These are phyloP conservation scores for Polydrusus pterygomalis DNA, from an alignment of 2,888 invertebrate genomes.

Conservation along the genomic window DNA sequence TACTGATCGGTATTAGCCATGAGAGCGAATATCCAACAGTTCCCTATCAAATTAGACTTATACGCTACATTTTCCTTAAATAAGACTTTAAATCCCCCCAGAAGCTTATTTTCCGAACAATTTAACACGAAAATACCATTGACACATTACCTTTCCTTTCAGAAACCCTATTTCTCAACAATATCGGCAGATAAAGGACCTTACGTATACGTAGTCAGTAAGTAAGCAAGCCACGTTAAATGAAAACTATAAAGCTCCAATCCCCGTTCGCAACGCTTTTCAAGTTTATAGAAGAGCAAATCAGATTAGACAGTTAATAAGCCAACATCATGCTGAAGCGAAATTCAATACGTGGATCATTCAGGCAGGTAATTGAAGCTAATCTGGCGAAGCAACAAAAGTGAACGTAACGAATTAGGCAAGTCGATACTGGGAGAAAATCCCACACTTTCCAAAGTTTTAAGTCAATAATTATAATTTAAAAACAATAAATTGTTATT, in stretches of 20 bases:
- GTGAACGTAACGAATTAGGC: constrained; percentile 43
- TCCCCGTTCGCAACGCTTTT: constrained; percentile 50
- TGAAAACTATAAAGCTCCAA: constrained; percentile 45
- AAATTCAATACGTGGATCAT: constrained; percentile 51
- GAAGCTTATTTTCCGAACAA: constrained; percentile 34
- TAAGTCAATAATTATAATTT: constrained; percentile 20
- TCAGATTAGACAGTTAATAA: constrained; percentile 55
- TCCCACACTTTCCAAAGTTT: background rate
- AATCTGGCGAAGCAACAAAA: constrained; percentile 53
- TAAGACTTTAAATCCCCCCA: constrained; percentile 23
- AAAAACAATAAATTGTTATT: constrained; percentile 6
- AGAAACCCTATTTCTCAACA: constrained; percentile 51
- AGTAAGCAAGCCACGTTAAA: constrained; percentile 46
- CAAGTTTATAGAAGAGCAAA: constrained; percentile 53
- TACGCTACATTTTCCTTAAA: constrained; percentile 2
- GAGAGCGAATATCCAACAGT: too few species aligned
- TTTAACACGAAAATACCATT: constrained; percentile 45
- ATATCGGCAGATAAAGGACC: constrained; percentile 50
- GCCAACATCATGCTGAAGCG: constrained; percentile 47
- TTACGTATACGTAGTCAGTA: constrained; percentile 36
- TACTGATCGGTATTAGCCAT: too few species aligned
- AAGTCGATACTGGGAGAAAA: constrained; percentile 15
- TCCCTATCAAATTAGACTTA: background rate
- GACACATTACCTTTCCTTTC: constrained; percentile 49
- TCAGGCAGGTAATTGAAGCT: constrained; percentile 53